These are phyloP conservation scores for Halocaridina rubra DNA, from an alignment of 2,888 invertebrate species.

Conservation along the genomic window DNA sequence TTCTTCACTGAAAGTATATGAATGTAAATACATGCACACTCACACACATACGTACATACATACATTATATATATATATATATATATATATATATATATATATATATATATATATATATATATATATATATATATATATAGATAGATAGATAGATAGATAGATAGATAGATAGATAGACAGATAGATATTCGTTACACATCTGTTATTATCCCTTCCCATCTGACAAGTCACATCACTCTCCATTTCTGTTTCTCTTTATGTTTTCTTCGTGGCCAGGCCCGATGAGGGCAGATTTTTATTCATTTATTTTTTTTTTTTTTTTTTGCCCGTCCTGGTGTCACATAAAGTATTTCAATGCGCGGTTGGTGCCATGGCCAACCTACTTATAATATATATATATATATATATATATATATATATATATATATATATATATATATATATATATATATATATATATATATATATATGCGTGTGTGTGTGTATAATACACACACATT, in stretches of 20 bases:
- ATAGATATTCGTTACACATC: neutral
- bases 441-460: neutral
- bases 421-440: neutral
- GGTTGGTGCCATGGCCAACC: neutral
- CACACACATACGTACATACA: too few relatives aligned
- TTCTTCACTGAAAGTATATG: too few relatives aligned
- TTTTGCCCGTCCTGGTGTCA: too few relatives aligned
- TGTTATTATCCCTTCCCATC: too few relatives aligned
- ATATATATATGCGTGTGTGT: neutral
- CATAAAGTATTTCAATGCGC: neutral
- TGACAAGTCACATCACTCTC: neutral
- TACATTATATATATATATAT: too few relatives aligned
- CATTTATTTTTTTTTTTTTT: too few relatives aligned
- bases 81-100: too few relatives aligned
- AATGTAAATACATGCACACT: too few relatives aligned
- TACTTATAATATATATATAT: neutral
- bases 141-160: neutral
- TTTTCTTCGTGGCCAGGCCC: too few relatives aligned
- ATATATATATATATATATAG: neutral
- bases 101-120: neutral
- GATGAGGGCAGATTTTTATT: too few relatives aligned
- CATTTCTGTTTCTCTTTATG: neutral
- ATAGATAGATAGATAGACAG: neutral
- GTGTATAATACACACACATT: too few relatives aligned
- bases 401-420: neutral